Evolutionary conservation across 2,113 vertebrate species (phyloP).

Genomic region (Phalacrocorax pelagicus): DNA sequence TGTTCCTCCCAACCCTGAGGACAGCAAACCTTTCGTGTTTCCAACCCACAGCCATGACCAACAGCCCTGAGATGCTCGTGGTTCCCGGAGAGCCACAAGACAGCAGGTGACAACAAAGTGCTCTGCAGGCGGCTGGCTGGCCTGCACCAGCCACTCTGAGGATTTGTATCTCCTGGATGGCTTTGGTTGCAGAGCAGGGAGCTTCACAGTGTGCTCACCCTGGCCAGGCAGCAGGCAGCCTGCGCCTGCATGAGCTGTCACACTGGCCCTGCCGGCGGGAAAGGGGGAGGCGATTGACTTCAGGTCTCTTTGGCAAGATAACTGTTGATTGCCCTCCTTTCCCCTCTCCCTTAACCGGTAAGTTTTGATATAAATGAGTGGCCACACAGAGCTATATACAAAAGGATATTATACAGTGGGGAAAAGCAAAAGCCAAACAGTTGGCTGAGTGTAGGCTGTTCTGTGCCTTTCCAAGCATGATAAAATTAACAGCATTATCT

Average conservation of each 20-base stretch:
- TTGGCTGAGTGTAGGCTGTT: slow-evolving; percentile 9
- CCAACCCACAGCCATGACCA: not conserved
- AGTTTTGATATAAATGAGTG: slow-evolving; percentile 12
- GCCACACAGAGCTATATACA: not conserved
- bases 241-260: rapidly evolving
- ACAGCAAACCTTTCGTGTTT: not conserved
- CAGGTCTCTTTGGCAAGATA: not conserved
- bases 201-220: not conserved
- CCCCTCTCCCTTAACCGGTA: not conserved
- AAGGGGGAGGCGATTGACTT: not conserved
- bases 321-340: not conserved
- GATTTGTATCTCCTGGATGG: rapidly evolving
- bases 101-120: not conserved
- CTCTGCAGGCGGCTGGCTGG: not conserved
- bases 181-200: not conserved
- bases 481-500: slow-evolving; percentile 48
- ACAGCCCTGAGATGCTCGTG: rapidly evolving
- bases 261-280: rapidly evolving
- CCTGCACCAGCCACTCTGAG: rapidly evolving
- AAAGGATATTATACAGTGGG: not conserved
- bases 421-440: slow-evolving; percentile 39
- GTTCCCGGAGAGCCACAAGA: not conserved
- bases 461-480: not conserved
- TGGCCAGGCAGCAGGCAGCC: not conserved
- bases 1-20: too few relatives aligned